Evolutionary conservation across 2,888 invertebrate species (phyloP), one percentile per base, ranked within the genome.

Genomic region (Dione vanillae): DNA sequence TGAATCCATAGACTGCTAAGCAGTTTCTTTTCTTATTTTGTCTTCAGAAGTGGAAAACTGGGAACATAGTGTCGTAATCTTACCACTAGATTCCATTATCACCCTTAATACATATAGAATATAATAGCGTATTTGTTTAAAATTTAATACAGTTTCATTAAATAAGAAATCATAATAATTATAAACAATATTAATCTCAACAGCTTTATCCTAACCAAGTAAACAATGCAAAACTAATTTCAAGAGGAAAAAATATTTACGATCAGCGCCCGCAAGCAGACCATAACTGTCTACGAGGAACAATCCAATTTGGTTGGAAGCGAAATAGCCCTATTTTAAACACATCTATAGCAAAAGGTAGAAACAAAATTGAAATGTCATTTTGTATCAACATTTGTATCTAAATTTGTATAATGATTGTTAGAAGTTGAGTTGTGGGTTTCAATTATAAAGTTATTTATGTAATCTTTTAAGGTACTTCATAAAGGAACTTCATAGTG

Each of bases 291-390:
- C 71, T 47, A 67, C 67, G 51, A 67, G 67, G 27, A 67, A 64
- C 71, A 67, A 71, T 71, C 67, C 71, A 67, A 71, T 71, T 71
- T 71, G 62, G 67, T 49, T 59, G 64, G 58, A 49, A 43, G 40
- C 37, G 35, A 10, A 67, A 71, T 58, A 65, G 67, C 43, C 71
- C 71, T 64, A 67, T 71, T 71, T 67, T 71, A 71, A 64, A 71
- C 20, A 59, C 20, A 41, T 54, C 27, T 54, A 14, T 40, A 41
- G 14, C 41, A 41, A 19, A 58, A 58, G 40, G 16, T 40, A 58
- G 37, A 16, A 19, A 41, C 40, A 58, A 41, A 40, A 58, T 58
- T 41, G 58, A 20, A 58, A 40, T 58, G 58, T 58, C 59, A 43
- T 14, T 59, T 20, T 59, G 19, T 43, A 52, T 52, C 52, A 52